Evolutionary conservation across 2,113 vertebrate genomes (phyloP), one percentile per base, ranked within the genome.

Genomic region (Heterotilapia buettikoferi): DNA sequence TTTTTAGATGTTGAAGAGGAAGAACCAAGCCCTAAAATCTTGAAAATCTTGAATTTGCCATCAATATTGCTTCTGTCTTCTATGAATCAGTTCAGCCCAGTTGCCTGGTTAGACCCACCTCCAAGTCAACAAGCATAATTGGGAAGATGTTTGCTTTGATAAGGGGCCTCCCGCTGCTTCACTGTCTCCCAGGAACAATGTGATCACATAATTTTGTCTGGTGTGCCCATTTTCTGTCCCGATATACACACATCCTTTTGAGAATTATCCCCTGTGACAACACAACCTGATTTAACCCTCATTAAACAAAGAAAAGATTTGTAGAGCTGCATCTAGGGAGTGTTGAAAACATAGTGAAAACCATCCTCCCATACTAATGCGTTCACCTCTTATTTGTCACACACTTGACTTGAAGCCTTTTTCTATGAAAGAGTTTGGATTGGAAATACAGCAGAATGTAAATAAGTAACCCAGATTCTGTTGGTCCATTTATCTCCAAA

Each of bases 101-200:
- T 16, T 78, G 36, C 36, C 36, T 18, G 54, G 29, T 43, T 18
- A 6, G 76, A 80, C 52, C 33, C 31, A n/a, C 66, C 50, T 53
- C 57, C 53, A 26, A 47, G 61, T 76, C 57, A 66, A 90, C 92
- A 93, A 96, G 96, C 81, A 56, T 94, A 94, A 97, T 92, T 96
- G 96, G 90, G 95, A 97, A 97, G 95, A 96, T 97, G 95, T 94
- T 97, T 96, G 93, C 95, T 95, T 94, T 96, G 96, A 97, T 97
- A 96, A 97, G 92, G 80, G 95, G 96, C 94, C 95, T 84, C 97
- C 97, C 95, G 97, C 96, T 97, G 97, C 81, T 93, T 95, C 94
- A 91, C 96, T 97, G 97, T 97, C 97, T 97, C 96, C 95, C 87
- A 59, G 86, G 95, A 96, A 97, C 97, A 98, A 97, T 97, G 94